Percentiles rank a stretch among this genome's conserved stretches.
These are phyloP conservation scores for Hassar affinis DNA, from an alignment of 2,113 vertebrate species.

Conservation along the genomic window DNA sequence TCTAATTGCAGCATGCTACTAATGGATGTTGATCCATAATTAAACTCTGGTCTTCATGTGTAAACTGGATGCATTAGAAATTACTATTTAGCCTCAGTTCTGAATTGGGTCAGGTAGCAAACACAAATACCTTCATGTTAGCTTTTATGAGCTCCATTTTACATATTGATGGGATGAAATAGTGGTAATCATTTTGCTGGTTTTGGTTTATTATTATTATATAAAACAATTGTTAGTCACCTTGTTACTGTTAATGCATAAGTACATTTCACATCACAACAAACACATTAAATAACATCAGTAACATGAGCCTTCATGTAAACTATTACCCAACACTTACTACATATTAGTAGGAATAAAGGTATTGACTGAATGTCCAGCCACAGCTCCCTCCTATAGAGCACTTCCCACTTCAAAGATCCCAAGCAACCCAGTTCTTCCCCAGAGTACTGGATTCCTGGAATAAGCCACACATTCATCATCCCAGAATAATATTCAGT, in stretches of 20 bases:
- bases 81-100: no score
- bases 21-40: no score
- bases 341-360: conserved; percentile 14
- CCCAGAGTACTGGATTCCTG: conserved; percentile 42
- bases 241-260: background rate
- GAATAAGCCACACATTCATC: conserved; percentile 47
- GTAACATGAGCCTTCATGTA: background rate
- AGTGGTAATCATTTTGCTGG: background rate
- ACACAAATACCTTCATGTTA: background rate
- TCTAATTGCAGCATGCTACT: no score
- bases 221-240: background rate
- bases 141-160: background rate
- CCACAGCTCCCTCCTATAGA: conserved; percentile 11
- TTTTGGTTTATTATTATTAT: background rate
- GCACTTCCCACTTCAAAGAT: conserved; percentile 45
- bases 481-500: conserved; percentile 29
- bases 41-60: no score
- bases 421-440: conserved; percentile 25
- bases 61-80: no score
- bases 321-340: background rate
- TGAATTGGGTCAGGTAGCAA: no score
- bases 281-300: background rate
- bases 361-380: conserved; percentile 17
- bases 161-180: background rate
- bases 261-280: background rate